A percentile compares a stretch with the other conserved stretches of the same genome.
Evolutionary conservation across 2,113 vertebrate genomes (phyloP).

Genomic region (Platichthys stellatus): DNA sequence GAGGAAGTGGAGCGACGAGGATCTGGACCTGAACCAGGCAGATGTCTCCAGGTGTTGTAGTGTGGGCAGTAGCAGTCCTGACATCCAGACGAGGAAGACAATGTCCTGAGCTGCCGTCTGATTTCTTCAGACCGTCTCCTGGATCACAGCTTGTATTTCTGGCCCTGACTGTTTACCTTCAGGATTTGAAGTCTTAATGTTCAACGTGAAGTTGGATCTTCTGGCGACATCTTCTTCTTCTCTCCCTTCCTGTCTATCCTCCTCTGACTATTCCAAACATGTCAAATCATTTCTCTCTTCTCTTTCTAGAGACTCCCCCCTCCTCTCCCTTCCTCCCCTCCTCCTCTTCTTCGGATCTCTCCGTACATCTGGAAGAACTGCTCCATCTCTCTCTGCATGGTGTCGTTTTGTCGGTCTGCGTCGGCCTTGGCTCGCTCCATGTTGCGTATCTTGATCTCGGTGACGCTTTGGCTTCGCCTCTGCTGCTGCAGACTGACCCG

Average conservation of each 20-base stretch:
- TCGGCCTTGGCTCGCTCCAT: conserved; percentile 82
- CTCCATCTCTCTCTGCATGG: conserved; percentile 84
- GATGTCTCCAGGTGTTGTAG: too few relatives aligned
- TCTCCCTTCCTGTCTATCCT: neutral
- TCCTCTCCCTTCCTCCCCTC: conserved; percentile 6
- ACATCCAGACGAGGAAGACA: too few relatives aligned
- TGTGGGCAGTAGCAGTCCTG: too few relatives aligned
- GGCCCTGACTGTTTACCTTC: neutral
- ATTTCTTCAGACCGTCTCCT: too few relatives aligned
- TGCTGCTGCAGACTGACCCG: conserved; percentile 83
- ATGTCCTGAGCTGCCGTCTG: too few relatives aligned
- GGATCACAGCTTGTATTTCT: too few relatives aligned
- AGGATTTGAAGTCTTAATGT: too few relatives aligned
- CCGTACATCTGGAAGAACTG: conserved; percentile 83
- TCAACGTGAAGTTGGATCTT: too few relatives aligned
- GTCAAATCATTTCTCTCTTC: neutral
- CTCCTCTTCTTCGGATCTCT: conserved; percentile 64
- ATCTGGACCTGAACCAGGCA: too few relatives aligned
- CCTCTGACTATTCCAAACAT: neutral
- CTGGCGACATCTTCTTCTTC: neutral
- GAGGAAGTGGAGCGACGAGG: neutral
- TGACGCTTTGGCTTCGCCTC: conserved; percentile 68
- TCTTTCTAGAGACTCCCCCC: conserved; percentile 52
- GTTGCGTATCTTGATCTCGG: conserved; percentile 81
- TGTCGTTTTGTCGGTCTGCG: conserved; percentile 80